These are phyloP conservation scores for Athripsodes cinereus DNA, from an alignment of 2,888 invertebrate species.

Conservation along the genomic window DNA sequence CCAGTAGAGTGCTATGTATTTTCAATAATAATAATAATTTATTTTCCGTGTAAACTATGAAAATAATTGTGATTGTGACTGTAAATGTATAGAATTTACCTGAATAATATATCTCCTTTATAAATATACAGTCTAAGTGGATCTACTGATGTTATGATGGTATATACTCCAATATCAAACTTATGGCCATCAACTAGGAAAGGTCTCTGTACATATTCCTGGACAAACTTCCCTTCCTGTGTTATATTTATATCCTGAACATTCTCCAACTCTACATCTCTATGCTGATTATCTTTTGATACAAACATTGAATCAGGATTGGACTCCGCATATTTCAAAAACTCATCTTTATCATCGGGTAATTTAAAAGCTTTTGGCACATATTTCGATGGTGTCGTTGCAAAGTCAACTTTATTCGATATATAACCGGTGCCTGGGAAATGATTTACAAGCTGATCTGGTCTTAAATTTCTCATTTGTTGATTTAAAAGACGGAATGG, in stretches of 20 bases:
- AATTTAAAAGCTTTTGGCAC: slow-evolving; percentile 86
- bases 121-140: slow-evolving; percentile 87
- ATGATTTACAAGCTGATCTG: slow-evolving; percentile 83
- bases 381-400: slow-evolving; percentile 68
- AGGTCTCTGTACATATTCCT: slow-evolving; percentile 85
- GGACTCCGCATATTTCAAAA: slow-evolving; percentile 59
- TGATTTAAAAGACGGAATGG: slow-evolving; percentile 63
- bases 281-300: slow-evolving; percentile 86
- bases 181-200: slow-evolving; percentile 88
- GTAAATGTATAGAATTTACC: slow-evolving; percentile 44
- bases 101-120: slow-evolving; percentile 82
- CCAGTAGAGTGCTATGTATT: too few species aligned
- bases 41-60: too few species aligned
- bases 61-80: too few species aligned
- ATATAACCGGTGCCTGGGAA: slow-evolving; percentile 91
- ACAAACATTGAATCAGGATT: slow-evolving; percentile 75
- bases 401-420: slow-evolving; percentile 84
- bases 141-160: slow-evolving; percentile 82
- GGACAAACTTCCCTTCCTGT: slow-evolving; percentile 74
- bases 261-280: slow-evolving; percentile 74
- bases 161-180: slow-evolving; percentile 96
- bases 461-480: slow-evolving; percentile 34
- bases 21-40: too few species aligned
- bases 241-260: slow-evolving; percentile 65
- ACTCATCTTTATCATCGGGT: slow-evolving; percentile 65